Evolutionary conservation across 2,888 invertebrate genomes (phyloP).

Genomic region (Trissolcus brochymenae): DNA sequence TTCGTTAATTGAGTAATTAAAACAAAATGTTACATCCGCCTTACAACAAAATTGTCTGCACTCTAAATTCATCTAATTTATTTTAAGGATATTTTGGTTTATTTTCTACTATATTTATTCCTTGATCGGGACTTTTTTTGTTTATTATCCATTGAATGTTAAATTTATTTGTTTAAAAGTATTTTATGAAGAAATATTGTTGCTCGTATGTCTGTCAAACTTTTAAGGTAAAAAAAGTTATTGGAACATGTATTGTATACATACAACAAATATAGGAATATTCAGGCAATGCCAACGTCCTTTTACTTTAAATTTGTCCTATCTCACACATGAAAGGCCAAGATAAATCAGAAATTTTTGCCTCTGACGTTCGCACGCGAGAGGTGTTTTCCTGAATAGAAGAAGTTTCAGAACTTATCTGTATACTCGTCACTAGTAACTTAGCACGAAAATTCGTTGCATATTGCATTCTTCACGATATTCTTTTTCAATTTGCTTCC

Average conservation of each 20-base stretch:
- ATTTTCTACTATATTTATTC: too few species aligned
- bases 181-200: not conserved
- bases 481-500: slow-evolving; percentile 1
- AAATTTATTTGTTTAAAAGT: too few species aligned
- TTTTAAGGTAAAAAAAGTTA: slow-evolving; percentile 18
- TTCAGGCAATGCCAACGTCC: slow-evolving; percentile 29
- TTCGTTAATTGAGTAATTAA: too few species aligned
- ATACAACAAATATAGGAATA: slow-evolving; percentile 41
- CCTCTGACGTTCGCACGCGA: slow-evolving; percentile 50
- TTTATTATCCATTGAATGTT: too few species aligned
- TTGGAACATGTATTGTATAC: slow-evolving; percentile 22
- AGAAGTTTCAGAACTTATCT: slow-evolving; percentile 37
- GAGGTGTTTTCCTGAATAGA: slow-evolving; percentile 46
- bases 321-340: slow-evolving; percentile 52
- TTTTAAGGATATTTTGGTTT: too few species aligned
- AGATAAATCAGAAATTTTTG: slow-evolving; percentile 58
- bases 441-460: slow-evolving; percentile 31
- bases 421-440: slow-evolving; percentile 35
- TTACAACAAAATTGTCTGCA: too few species aligned
- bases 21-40: too few species aligned
- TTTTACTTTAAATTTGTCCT: slow-evolving; percentile 46
- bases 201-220: not conserved
- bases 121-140: too few species aligned
- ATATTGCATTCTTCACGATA: slow-evolving; percentile 1
- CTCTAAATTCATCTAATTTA: too few species aligned